Evolutionary conservation across 2,113 vertebrate genomes (phyloP).

Genomic region (Atractosteus spatula): DNA sequence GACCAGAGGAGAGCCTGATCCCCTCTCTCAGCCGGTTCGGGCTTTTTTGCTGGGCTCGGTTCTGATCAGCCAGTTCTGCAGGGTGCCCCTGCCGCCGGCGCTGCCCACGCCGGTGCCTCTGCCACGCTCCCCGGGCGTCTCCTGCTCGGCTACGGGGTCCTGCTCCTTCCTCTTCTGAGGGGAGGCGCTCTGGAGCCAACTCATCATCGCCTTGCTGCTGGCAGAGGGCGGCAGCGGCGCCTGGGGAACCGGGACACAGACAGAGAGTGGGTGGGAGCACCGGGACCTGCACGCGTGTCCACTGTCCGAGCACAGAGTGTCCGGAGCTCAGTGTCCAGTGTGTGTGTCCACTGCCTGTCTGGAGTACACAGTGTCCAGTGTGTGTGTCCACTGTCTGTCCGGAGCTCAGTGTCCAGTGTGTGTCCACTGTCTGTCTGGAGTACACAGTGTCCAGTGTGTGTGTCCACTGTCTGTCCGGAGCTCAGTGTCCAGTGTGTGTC

Average conservation of each 20-base stretch:
- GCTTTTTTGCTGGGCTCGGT: slow-evolving; percentile 15
- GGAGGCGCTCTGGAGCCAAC: slow-evolving; percentile 73
- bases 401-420: no score
- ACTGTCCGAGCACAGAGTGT: not conserved
- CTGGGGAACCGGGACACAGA: slow-evolving; percentile 44
- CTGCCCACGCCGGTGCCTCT: slow-evolving; percentile 45
- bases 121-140: slow-evolving; percentile 41
- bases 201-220: slow-evolving; percentile 77
- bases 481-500: no score
- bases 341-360: no score
- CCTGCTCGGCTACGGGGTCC: slow-evolving; percentile 33
- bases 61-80: slow-evolving; percentile 60
- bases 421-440: not conserved
- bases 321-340: no score
- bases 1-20: no score
- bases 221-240: slow-evolving; percentile 58
- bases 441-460: no score
- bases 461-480: no score
- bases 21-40: not conserved
- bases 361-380: no score
- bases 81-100: slow-evolving; percentile 53
- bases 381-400: no score
- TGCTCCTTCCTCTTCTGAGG: slow-evolving; percentile 72
- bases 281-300: not conserved
- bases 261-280: not conserved